Percentiles rank a stretch among this genome's conserved stretches.
These are phyloP conservation scores for Pseudochirops cupreus DNA, from an alignment of 2,797 vertebrate species.

Conservation along the genomic window DNA sequence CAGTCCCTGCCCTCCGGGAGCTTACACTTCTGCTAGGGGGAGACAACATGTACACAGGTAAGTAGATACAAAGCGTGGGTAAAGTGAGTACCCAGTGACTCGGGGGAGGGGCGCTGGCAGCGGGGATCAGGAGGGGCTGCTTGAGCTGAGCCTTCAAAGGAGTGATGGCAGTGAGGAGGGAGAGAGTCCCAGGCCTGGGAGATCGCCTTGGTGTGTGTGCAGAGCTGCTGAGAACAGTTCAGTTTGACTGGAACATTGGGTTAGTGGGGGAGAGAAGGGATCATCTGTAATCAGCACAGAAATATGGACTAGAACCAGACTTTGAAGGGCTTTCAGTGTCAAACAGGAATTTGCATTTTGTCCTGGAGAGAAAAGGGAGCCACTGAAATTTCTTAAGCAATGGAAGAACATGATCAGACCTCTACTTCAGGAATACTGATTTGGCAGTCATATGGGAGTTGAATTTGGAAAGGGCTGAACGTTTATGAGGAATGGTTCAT, in stretches of 20 bases:
- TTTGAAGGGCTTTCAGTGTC: neutral
- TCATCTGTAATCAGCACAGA: neutral
- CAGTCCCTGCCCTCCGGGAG: neutral
- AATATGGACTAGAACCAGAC: neutral
- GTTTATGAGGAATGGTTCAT: neutral
- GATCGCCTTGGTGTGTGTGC: neutral
- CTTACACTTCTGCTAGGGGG: neutral
- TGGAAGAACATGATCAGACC: neutral
- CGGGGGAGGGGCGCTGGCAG: neutral
- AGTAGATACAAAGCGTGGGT: neutral
- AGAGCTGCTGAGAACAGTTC: neutral
- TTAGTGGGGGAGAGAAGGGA: neutral
- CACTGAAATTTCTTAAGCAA: neutral
- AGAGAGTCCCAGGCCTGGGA: neutral
- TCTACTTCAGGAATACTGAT: neutral
- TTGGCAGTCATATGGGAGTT: neutral
- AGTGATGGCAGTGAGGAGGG: neutral
- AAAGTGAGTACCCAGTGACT: neutral
- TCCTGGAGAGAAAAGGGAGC: neutral
- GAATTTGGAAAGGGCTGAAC: neutral
- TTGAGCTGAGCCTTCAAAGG: neutral
- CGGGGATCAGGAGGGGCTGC: neutral
- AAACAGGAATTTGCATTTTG: neutral
- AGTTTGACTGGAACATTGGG: neutral
- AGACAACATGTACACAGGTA: slow-evolving; percentile 4